phyloP scores from a whole-genome alignment of 2,888 invertebrate genomes.

The Luperina nickerlii region DNA sequence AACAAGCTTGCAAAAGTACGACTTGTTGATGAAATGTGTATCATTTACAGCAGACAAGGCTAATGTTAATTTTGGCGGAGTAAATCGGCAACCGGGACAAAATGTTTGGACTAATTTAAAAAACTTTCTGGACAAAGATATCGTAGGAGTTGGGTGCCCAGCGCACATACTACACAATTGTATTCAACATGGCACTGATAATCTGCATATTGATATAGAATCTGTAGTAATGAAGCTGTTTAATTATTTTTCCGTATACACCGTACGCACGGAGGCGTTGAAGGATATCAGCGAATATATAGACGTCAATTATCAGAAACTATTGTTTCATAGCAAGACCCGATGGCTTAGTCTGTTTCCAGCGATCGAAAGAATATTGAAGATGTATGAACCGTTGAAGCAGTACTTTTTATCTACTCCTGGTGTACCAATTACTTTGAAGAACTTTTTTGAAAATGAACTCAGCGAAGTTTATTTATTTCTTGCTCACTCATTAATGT shows the following conservation, averaged over 20 bases:
- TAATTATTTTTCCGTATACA: conserved; percentile 62
- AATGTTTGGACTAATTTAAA: conserved; percentile 65
- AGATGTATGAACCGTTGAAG: conserved; percentile 64
- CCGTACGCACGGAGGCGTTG: conserved; percentile 59
- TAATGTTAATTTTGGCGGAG: conserved; percentile 73
- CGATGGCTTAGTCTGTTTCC: conserved; percentile 65
- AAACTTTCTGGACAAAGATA: conserved; percentile 52
- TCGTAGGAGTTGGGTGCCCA: conserved; percentile 65
- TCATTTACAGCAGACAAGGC: conserved; percentile 32
- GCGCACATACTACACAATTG: conserved; percentile 66
- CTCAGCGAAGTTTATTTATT: conserved; percentile 53
- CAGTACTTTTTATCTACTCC: conserved; percentile 59
- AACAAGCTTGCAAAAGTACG: conserved; percentile 53
- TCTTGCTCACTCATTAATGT: conserved; percentile 56
- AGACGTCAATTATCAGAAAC: conserved; percentile 60
- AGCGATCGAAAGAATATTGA: conserved; percentile 66
- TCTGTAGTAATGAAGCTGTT: conserved; percentile 56
- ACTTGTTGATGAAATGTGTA: conserved; percentile 57
- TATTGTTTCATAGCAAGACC: conserved; percentile 63
- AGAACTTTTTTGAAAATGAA: conserved; percentile 60
- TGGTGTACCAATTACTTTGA: conserved; percentile 44
- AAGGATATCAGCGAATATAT: conserved; percentile 52
- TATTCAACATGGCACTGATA: conserved; percentile 59
- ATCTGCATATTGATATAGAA: conserved; percentile 51
- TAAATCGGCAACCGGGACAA: conserved; percentile 40